Base-by-base conservation (phyloP, 2,888 invertebrate genomes). In the Phaedon cochleariae region DNA sequence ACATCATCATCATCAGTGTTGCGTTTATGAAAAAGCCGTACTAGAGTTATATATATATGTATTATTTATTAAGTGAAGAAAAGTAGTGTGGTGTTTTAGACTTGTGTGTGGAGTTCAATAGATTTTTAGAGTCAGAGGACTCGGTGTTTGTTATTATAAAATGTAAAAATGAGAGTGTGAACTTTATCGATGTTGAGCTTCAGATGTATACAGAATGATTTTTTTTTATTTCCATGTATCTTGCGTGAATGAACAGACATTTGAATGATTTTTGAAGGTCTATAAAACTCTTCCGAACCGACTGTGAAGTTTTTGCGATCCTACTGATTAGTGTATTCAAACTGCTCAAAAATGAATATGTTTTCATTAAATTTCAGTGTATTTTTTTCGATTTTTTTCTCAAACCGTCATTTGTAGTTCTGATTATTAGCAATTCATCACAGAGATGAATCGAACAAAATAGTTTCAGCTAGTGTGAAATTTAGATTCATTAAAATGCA, bases 181-280 rank as follows among this genome's bases (percentile, higher is more conserved):
- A 65, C 62, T 65, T 62, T 61, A 62, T 62, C 51, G 48, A 59
- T 62, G 65, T 62, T 65, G 49, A 51, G 54, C 62, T 65, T 65
- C 57, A 62, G 53, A 65, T 59, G 62, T 62, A 57, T 62, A 55
- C 41, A 46, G 57, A 57, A 57, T 57, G 57, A 20, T 41, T 45
- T 22, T 17, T 45, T 18, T 57, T 57, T 57, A 12, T 45, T 26
- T 45, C 22, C 18, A 57, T 5, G 15, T 57, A 45, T 46, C 45
- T 41, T 41, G 58, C 51, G 34, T 59, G 48, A 51, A 62, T 57
- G 51, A 41, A 31, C 12, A 49, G 51, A 9, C 26, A 22, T 41
- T 22, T 15, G 41, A n/a, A 41, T 41, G 15, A 4, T 41, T n/a
- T 41, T 41, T 12, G 2, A 41, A 15, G 41, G 12, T 4, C 3